These are phyloP conservation scores for Auanema freiburgensis DNA, from an alignment of 2,888 invertebrate genomes.

Conservation along the genomic window DNA sequence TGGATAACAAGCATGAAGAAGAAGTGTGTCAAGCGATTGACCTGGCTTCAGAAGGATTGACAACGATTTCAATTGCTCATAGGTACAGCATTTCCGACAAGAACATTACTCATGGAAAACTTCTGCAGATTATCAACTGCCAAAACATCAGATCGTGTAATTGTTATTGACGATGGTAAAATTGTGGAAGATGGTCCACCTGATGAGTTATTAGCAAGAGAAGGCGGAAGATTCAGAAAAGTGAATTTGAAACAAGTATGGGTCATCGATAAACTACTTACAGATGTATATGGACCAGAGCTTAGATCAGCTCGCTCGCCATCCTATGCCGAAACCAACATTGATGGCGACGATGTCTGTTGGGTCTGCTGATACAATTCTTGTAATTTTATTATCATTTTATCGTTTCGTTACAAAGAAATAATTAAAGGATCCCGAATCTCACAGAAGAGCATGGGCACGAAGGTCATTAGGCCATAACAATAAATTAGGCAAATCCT, in stretches of 20 bases:
- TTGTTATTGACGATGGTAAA: conserved; percentile 57
- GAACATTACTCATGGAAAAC: background rate
- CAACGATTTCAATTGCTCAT: conserved; percentile 62
- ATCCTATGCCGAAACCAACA: conserved; percentile 29
- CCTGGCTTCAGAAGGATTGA: conserved; percentile 57
- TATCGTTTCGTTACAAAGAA: background rate
- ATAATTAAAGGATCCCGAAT: conserved; percentile 36
- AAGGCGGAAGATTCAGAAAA: conserved; percentile 44
- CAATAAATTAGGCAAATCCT: conserved; percentile 58
- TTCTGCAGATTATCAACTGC: conserved; percentile 45
- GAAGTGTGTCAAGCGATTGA: conserved; percentile 62
- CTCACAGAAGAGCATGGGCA: conserved; percentile 55
- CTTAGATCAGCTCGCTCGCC: conserved; percentile 40
- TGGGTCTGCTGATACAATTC: conserved; percentile 15
- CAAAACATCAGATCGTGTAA: conserved; percentile 57
- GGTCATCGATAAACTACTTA: conserved; percentile 11
- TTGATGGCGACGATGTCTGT: conserved; percentile 32
- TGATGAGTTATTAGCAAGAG: conserved; percentile 51
- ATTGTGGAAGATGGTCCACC: conserved; percentile 60
- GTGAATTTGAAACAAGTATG: conserved; percentile 14
- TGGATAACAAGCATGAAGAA: conserved; percentile 60
- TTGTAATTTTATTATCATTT: background rate
- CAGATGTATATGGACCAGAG: conserved; percentile 54
- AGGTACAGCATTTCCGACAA: conserved; percentile 21
- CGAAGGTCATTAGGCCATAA: conserved; percentile 55